phyloP scores from a whole-genome alignment of 1,140 invertebrate genomes.

The Drosophila micromelanica region DNA sequence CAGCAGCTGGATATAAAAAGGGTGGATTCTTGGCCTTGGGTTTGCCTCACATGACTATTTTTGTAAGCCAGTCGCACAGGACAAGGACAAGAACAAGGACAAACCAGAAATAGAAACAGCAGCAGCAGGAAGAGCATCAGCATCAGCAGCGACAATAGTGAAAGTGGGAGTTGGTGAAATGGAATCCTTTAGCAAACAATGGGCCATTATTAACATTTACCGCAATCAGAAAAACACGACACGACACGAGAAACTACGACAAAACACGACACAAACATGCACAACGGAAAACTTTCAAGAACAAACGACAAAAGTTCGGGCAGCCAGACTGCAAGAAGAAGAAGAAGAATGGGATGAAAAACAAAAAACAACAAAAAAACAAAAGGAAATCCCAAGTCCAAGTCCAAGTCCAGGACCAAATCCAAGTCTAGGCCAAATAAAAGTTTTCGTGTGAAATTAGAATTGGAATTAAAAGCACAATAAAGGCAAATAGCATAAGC shows the following conservation, averaged over 20 bases:
- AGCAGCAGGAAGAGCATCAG: background rate
- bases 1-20: background rate
- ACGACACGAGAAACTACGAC: slow-evolving; percentile 37
- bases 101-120: slow-evolving; percentile 4
- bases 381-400: slow-evolving; percentile 2
- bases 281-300: slow-evolving; percentile 64
- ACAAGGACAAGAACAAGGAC: background rate
- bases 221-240: slow-evolving; percentile 52
- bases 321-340: slow-evolving; percentile 8
- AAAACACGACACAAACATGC: slow-evolving; percentile 47
- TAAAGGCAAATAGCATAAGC: slow-evolving; percentile 18
- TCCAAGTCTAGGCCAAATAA: slow-evolving; percentile 25
- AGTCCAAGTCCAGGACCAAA: slow-evolving; percentile 17
- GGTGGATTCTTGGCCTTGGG: slow-evolving; percentile 16
- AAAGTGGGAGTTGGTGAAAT: slow-evolving; percentile 29
- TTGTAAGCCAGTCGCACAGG: slow-evolving; percentile 1
- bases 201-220: slow-evolving; percentile 71
- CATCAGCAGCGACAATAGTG: background rate
- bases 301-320: slow-evolving; percentile 51
- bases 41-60: background rate
- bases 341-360: background rate
- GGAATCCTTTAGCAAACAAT: slow-evolving; percentile 54
- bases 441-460: slow-evolving; percentile 78
- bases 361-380: background rate
- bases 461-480: slow-evolving; percentile 75